Conservation (phyloP, 2,888 invertebrate genomes). For the Stenchaetothrips biformis region DNA sequence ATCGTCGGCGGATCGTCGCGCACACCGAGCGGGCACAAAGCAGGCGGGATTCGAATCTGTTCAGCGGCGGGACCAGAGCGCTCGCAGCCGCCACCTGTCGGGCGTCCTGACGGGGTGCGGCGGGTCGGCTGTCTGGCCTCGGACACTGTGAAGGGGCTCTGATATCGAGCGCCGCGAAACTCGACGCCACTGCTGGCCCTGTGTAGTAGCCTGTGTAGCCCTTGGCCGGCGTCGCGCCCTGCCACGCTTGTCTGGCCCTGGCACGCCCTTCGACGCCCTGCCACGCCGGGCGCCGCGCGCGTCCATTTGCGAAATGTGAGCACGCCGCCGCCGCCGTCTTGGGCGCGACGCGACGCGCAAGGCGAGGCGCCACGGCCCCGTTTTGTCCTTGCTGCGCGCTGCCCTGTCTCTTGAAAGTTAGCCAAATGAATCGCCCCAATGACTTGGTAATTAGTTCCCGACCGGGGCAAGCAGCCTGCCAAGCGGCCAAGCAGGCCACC, state of each 20-base stretch:
- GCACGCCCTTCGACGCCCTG: too few relatives aligned
- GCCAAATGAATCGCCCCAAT: conserved; percentile 24
- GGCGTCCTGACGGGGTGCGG: not conserved
- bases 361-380: too few relatives aligned
- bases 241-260: not conserved
- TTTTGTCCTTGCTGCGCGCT: not conserved
- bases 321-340: too few relatives aligned
- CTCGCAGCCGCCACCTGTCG: not conserved
- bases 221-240: not conserved
- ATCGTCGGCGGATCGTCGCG: too few relatives aligned
- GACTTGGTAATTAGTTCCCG: conserved; percentile 18
- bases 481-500: not conserved
- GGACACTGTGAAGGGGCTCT: not conserved
- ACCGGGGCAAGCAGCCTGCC: too few relatives aligned
- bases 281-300: not conserved
- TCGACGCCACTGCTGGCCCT: not conserved
- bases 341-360: too few relatives aligned
- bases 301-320: too few relatives aligned
- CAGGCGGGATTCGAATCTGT: not conserved
- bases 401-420: conserved; percentile 14
- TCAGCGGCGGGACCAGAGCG: not conserved
- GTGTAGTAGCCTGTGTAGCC: not conserved
- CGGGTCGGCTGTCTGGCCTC: not conserved
- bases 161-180: not conserved
- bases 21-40: too few relatives aligned